Base-by-base conservation (phyloP, 2,888 invertebrate species). In the Omphaloscelis lunosa region DNA sequence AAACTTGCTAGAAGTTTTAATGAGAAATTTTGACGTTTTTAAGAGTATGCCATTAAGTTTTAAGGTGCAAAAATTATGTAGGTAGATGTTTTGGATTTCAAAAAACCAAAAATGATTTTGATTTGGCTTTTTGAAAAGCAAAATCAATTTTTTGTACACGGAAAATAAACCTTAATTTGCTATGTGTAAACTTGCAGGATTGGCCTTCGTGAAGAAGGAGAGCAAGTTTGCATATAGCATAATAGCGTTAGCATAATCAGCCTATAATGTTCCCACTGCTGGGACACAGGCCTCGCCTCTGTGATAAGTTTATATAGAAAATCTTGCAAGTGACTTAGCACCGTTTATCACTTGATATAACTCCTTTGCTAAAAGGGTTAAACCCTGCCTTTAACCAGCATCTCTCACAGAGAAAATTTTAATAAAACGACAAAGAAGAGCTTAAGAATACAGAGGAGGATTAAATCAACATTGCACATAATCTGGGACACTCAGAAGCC, bases 401-500 rank as follows among this genome's bases (percentile, higher is more conserved):
- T 29, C 51, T 51, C 41, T 65, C 58, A 51, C 65, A 51, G 27
- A 27, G 56, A 27, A 66, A 75, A 67, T 79, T 72, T 70, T 27
- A 79, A 79, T 79, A 72, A 58, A 51, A 39, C 15, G 15, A 58
- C 34, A 72, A 61, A n/a, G 62, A 12, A 63, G 34, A 66, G 69
- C 69, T 79, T 79, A 72, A 58, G 51, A 69, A 45, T 29, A 69
- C 41, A 58, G 41, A 17, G 2, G 7, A 62, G 66, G 34, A 77
- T 77, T 73, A 77, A 66, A 70, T 77, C 51, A 69, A 69, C 77
- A 66, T 51, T 72, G 72, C 69, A 82, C 23, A 62, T 59, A 77
- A 79, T 82, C 65, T 72, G 62, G 53, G 62, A 53, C 58, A 75
- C 56, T 83, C 41, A 17, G 20, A 70, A 65, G 74, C 41, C 23